These are phyloP conservation scores for Diaprepes abbreviatus DNA, from an alignment of 2,888 invertebrate species.

Conservation along the genomic window DNA sequence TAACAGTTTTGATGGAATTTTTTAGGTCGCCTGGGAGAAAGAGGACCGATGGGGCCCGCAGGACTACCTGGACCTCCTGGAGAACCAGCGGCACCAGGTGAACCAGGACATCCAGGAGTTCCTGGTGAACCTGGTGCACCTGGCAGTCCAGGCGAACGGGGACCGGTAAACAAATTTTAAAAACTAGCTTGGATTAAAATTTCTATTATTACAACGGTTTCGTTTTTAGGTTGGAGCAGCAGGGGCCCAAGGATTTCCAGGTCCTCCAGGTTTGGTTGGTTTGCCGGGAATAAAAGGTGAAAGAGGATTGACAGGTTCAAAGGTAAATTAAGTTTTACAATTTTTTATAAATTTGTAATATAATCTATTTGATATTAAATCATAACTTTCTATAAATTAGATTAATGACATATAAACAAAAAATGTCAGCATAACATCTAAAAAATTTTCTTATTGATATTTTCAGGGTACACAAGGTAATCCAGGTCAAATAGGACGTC, in stretches of 20 bases:
- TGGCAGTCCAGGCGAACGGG: conserved; percentile 82
- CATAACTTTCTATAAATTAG: too few species aligned
- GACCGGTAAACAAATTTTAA: conserved; percentile 68
- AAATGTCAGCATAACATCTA: too few species aligned
- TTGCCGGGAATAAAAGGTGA: conserved; percentile 81
- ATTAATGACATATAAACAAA: too few species aligned
- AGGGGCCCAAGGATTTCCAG: conserved; percentile 79
- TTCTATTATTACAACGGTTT: background rate
- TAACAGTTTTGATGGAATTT: too few species aligned
- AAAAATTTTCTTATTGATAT: background rate
- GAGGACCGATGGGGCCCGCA: conserved; percentile 82
- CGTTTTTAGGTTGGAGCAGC: conserved; percentile 70
- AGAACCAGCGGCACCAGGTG: conserved; percentile 85
- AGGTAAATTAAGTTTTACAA: conserved; percentile 19
- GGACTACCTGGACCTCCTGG: conserved; percentile 85
- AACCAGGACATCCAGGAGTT: conserved; percentile 79
- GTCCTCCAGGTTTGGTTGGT: conserved; percentile 78
- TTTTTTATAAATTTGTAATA: too few species aligned
- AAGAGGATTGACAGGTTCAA: conserved; percentile 76
- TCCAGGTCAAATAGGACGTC: conserved; percentile 72
- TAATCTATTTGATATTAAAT: too few species aligned
- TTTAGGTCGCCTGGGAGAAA: conserved; percentile 70
- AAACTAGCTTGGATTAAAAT: too few species aligned
- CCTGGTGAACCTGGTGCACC: conserved; percentile 81
- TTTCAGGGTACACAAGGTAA: conserved; percentile 82